phyloP scores from a whole-genome alignment of 2,797 vertebrate species.

The Cryptoblepharus egeriae region DNA sequence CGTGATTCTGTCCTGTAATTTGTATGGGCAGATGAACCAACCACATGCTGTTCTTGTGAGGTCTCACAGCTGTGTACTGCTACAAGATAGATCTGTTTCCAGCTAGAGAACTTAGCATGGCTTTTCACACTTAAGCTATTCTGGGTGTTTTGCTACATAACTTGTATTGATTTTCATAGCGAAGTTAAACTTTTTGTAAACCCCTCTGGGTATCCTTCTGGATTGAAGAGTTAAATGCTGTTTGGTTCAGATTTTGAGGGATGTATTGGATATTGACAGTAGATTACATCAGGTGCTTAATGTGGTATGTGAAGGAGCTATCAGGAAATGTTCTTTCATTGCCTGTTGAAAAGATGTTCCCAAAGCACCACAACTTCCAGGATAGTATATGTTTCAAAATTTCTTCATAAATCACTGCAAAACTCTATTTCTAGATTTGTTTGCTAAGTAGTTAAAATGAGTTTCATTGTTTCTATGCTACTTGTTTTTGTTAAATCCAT shows the following conservation, averaged over 20 bases:
- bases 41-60: background rate
- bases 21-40: background rate
- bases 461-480: constrained; percentile 16
- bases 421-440: background rate
- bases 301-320: background rate
- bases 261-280: no score
- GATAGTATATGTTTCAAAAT: no score
- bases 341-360: background rate
- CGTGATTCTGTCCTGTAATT: no score
- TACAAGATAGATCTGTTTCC: no score
- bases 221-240: background rate
- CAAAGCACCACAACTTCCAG: background rate
- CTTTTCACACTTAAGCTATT: no score
- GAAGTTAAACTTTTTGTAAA: no score
- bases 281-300: background rate
- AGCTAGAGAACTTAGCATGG: no score
- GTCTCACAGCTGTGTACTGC: background rate
- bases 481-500: background rate
- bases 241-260: background rate
- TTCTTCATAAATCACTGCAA: background rate
- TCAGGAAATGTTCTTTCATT: background rate
- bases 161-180: no score
- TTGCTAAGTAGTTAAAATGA: background rate
- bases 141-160: no score
- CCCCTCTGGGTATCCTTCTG: no score